phyloP scores from a whole-genome alignment of 2,888 invertebrate genomes.

The Sarcophaga rosellei region DNA sequence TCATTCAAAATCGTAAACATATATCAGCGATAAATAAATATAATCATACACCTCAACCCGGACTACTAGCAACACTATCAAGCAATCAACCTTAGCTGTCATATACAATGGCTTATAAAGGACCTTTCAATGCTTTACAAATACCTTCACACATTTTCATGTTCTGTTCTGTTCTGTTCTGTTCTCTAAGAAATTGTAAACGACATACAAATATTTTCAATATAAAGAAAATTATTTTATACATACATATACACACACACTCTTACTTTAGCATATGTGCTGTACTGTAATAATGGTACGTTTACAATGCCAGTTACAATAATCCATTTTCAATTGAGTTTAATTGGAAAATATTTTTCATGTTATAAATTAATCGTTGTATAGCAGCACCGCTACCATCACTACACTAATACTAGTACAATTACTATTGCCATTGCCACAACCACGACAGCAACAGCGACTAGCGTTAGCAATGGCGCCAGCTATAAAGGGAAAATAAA shows the following conservation, averaged over 20 bases:
- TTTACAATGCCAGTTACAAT: conserved; percentile 66
- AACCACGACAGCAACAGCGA: conserved; percentile 30
- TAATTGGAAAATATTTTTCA: conserved; percentile 72
- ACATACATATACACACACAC: conserved; percentile 2
- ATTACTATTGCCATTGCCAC: conserved; percentile 26
- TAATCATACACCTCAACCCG: too few relatives aligned
- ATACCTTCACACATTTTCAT: too few relatives aligned
- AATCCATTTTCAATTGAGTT: conserved; percentile 71
- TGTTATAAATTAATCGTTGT: conserved; percentile 67
- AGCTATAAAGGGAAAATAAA: conserved; percentile 26
- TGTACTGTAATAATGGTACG: neutral
- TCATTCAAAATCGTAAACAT: too few relatives aligned
- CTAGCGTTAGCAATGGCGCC: neutral
- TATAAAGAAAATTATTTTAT: neutral
- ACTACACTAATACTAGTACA: conserved; percentile 7
- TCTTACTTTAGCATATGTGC: conserved; percentile 9
- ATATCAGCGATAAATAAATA: too few relatives aligned
- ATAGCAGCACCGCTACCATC: conserved; percentile 48
- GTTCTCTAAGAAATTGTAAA: too few relatives aligned
- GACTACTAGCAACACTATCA: too few relatives aligned
- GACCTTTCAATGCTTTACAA: too few relatives aligned
- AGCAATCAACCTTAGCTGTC: too few relatives aligned
- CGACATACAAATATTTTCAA: neutral
- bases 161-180: too few relatives aligned
- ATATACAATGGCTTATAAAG: too few relatives aligned